phyloP scores from a whole-genome alignment of 2,113 vertebrate genomes.

The Toxostoma redivivum region DNA sequence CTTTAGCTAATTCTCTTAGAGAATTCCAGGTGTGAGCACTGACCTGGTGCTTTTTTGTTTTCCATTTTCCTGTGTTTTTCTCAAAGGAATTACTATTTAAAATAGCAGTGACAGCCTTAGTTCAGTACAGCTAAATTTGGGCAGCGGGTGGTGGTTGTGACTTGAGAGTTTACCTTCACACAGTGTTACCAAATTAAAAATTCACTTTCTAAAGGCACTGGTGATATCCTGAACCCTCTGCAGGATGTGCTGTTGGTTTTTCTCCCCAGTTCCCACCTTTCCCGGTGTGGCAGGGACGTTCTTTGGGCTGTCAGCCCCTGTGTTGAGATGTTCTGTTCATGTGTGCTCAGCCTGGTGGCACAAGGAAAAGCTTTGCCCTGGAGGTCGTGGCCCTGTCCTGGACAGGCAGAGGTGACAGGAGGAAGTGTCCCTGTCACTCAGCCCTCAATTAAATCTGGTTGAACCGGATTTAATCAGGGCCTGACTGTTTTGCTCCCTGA shows the following conservation, averaged over 20 bases:
- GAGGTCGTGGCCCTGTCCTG: background rate
- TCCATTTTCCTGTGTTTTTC: background rate
- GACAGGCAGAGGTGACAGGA: background rate
- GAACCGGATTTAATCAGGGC: background rate
- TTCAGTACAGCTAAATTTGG: background rate
- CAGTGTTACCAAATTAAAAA: background rate
- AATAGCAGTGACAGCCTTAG: background rate
- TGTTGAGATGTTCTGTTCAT: background rate
- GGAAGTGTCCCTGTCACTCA: background rate
- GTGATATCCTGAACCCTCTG: background rate
- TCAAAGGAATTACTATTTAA: background rate
- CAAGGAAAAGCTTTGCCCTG: background rate
- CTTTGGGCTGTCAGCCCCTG: background rate
- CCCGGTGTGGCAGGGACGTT: background rate
- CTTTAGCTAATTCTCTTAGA: background rate
- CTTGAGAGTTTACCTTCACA: background rate
- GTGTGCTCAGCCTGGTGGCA: background rate
- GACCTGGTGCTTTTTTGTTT: background rate
- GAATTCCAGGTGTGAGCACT: background rate
- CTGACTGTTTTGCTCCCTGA: background rate
- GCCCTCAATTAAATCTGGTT: background rate
- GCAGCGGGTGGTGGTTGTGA: background rate
- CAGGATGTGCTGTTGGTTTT: background rate
- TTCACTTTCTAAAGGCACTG: background rate
- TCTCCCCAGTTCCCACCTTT: background rate